Conservation (phyloP, 2,888 invertebrate species). For the Catocala fraxini region DNA sequence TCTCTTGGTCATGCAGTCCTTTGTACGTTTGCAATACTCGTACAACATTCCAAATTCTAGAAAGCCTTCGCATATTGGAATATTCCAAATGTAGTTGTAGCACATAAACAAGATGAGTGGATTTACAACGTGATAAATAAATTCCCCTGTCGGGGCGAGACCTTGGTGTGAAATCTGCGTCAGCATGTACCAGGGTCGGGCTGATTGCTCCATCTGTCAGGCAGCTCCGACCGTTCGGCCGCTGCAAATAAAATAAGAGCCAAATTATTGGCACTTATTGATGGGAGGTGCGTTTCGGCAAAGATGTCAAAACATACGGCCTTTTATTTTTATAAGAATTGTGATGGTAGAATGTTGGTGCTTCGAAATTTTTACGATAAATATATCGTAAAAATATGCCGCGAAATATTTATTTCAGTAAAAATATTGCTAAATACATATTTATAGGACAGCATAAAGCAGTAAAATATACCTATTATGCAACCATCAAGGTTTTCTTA, state of each 20-base stretch:
- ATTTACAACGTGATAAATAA: slow-evolving; percentile 83
- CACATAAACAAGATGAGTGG: slow-evolving; percentile 70
- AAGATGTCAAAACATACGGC: slow-evolving; percentile 34
- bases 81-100: slow-evolving; percentile 31
- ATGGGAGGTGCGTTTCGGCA: slow-evolving; percentile 44
- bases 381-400: no score
- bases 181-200: slow-evolving; percentile 75
- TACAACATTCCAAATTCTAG: not conserved
- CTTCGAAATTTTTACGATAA: no score
- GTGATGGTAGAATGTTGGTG: not conserved
- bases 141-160: slow-evolving; percentile 69
- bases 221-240: slow-evolving; percentile 61
- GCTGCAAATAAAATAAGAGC: slow-evolving; percentile 76
- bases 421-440: no score
- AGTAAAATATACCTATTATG: not conserved
- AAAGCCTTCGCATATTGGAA: slow-evolving; percentile 7
- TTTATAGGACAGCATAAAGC: not conserved
- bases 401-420: no score
- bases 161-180: slow-evolving; percentile 72
- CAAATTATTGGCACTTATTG: slow-evolving; percentile 66
- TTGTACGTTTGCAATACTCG: slow-evolving; percentile 3
- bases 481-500: slow-evolving; percentile 26
- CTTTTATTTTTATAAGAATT: slow-evolving; percentile 9
- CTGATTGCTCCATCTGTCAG: slow-evolving; percentile 84
- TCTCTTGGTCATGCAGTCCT: not conserved